Evolutionary conservation across 2,113 vertebrate genomes (phyloP).

Genomic region (Albula goreensis): DNA sequence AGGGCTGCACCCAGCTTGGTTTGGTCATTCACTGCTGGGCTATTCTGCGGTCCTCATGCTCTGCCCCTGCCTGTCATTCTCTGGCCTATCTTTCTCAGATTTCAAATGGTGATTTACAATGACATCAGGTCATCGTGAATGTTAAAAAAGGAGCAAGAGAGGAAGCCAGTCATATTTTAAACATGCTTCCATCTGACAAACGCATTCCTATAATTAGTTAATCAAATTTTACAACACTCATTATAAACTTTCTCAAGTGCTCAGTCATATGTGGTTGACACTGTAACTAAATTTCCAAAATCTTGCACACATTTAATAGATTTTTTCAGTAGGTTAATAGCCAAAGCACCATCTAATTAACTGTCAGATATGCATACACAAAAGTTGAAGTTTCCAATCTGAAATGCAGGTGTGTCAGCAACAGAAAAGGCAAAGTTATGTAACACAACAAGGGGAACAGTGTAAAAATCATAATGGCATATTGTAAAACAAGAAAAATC

Average conservation of each 20-base stretch:
- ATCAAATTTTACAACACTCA: background rate
- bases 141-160: slow-evolving; percentile 8
- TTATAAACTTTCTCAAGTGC: background rate
- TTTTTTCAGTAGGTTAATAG: too few species aligned
- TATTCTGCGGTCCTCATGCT: background rate
- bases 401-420: too few species aligned
- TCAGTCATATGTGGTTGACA: background rate
- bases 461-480: too few species aligned
- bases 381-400: too few species aligned
- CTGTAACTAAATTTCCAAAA: background rate
- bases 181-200: background rate
- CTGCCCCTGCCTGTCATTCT: background rate
- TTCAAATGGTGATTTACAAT: slow-evolving; percentile 19
- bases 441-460: too few species aligned
- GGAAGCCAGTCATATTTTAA: slow-evolving; percentile 23
- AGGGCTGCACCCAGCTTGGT: background rate
- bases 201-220: slow-evolving; percentile 13
- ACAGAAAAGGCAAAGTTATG: too few species aligned
- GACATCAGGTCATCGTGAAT: slow-evolving; percentile 5
- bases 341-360: too few species aligned
- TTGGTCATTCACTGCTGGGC: background rate
- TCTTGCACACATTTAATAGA: background rate
- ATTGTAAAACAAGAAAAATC: too few species aligned
- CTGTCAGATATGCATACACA: too few species aligned
- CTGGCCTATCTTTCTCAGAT: slow-evolving; percentile 1